Conservation (phyloP, 53 echinoderm and acorn worm genomes). For the Patiria pectinifera region DNA sequence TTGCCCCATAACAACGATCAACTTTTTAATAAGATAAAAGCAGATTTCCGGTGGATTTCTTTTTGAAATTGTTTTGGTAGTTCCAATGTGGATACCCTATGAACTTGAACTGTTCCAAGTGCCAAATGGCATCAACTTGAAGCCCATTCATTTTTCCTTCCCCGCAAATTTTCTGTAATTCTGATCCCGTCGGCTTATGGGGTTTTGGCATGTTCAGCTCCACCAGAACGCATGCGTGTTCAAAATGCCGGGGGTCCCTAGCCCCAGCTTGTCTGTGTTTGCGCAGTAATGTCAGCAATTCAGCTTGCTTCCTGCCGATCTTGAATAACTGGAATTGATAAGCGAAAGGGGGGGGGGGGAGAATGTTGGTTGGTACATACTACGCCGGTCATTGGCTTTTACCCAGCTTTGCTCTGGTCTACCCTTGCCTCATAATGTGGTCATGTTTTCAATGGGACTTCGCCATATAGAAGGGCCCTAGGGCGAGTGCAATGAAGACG, state of each 20-base stretch:
- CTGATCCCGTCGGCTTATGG: neutral
- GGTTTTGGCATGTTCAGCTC: neutral
- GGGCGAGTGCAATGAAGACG: constrained; percentile 3
- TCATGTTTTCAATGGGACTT: constrained; percentile 43
- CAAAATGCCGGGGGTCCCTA: neutral
- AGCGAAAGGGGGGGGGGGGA: neutral
- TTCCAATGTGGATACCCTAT: neutral
- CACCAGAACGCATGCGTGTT: neutral
- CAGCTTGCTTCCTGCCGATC: constrained; percentile 33
- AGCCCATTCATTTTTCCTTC: neutral
- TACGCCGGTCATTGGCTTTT: constrained; percentile 34
- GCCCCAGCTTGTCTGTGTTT: constrained; percentile 1
- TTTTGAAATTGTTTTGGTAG: too few relatives aligned
- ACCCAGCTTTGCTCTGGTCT: constrained; percentile 1
- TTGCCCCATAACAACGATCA: too few relatives aligned
- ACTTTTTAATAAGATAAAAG: neutral
- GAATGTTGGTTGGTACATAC: constrained; percentile 5
- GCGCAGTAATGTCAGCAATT: constrained; percentile 42
- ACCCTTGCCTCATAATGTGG: constrained; percentile 18
- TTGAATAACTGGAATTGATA: constrained; percentile 49
- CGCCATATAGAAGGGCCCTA: neutral
- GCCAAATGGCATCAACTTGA: neutral
- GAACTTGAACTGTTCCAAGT: neutral
- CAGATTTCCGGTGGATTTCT: neutral
- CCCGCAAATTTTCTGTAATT: neutral